phyloP scores from a whole-genome alignment of 2,797 vertebrate genomes.

The Bradypodion pumilum region DNA sequence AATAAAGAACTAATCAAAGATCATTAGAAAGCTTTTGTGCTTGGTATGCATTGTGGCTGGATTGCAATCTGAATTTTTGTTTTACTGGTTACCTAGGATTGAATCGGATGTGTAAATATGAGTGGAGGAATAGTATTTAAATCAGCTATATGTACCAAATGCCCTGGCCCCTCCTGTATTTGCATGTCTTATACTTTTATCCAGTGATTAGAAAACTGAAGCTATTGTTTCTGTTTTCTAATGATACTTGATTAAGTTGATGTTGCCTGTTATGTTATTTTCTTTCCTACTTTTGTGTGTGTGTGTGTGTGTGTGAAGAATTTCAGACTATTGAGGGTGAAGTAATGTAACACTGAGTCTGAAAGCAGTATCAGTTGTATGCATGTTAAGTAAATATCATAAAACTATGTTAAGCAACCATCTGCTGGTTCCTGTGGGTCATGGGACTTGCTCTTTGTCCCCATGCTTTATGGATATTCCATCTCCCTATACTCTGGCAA shows the following conservation, averaged over 20 bases:
- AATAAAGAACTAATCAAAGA: slow-evolving; percentile 99
- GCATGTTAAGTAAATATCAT: neutral
- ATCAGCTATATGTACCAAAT: slow-evolving; percentile 72
- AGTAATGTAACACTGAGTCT: too few species aligned
- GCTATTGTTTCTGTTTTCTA: slow-evolving; percentile 70
- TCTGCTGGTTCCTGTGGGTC: too few species aligned
- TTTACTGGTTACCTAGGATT: slow-evolving; percentile 71
- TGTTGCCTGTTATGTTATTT: slow-evolving; percentile 50
- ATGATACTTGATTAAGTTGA: slow-evolving; percentile 70
- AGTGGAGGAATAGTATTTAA: slow-evolving; percentile 65
- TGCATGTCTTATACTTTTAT: slow-evolving; percentile 61
- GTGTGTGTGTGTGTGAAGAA: slow-evolving; percentile 27
- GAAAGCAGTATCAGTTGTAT: slow-evolving; percentile 34
- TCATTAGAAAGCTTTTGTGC: slow-evolving; percentile 99
- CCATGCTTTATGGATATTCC: neutral
- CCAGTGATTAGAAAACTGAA: slow-evolving; percentile 68
- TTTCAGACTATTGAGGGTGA: too few species aligned
- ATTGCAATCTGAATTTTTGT: slow-evolving; percentile 80
- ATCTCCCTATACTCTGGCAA: neutral
- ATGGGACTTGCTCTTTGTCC: neutral
- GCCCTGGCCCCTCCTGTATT: slow-evolving; percentile 70
- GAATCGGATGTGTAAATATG: slow-evolving; percentile 73
- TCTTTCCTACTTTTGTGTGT: neutral
- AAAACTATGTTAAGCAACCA: neutral
- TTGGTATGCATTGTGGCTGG: slow-evolving; percentile 80